Evolutionary conservation across 2,113 vertebrate genomes (phyloP), one percentile per base, ranked within the genome.

Genomic region (Natator depressus): DNA sequence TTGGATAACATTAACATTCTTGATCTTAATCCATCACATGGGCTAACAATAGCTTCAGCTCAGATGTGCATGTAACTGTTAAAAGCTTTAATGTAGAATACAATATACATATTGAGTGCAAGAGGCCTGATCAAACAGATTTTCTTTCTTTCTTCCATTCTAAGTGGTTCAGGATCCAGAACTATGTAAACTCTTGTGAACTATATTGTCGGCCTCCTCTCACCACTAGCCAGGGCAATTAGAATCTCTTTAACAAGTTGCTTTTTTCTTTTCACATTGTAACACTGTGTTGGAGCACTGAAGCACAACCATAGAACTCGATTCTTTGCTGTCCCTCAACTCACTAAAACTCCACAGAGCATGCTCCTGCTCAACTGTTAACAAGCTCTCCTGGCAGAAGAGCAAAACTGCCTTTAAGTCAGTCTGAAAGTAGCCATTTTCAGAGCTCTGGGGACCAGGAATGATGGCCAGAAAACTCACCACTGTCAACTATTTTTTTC

Each of bases 1-100:
- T 98, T 97, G 97, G 96, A 98, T 98, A 99, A 98, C 98, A 98
- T 99, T 99, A 98, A 99, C 98, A 99, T 98, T 99, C 97, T 98
- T 98, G 94, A 93, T 97, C 98, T 98, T 98, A 98, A 98, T 99
- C 98, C 98, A 99, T 99, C 98, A 98, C 96, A 97, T 97, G 96
- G 98, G 96, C 97, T 98, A 98, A 99, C 98, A 99, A 98, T 98
- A 98, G 98, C 96, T 96, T 95, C 98, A 98, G 96, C 97, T 98
- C 97, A 95, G 97, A 98, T 97, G 97, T 98, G 96, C 98, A 93
- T 94, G 96, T 97, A 97, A 87, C 95, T 91, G 98, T 98, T 98
- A 98, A 99, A 99, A 98, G 98, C 98, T 98, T 99, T 98, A 96
- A 97, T 97, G 98, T 97, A 98, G 98, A 98, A 98, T 97, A 97